These are phyloP conservation scores for Helicolenus hilgendorfi DNA, from an alignment of 2,797 vertebrate species.

Conservation along the genomic window DNA sequence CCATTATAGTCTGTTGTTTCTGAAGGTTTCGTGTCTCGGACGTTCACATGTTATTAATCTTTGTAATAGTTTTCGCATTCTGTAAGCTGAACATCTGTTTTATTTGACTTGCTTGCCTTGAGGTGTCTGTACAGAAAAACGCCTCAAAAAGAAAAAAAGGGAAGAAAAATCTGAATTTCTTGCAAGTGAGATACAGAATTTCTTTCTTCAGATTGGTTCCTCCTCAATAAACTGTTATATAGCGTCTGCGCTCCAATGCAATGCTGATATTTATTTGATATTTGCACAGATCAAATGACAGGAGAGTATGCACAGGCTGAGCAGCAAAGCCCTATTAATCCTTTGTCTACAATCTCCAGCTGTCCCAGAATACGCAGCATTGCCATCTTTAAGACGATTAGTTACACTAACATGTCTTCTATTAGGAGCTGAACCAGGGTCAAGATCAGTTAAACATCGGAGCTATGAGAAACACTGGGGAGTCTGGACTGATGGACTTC, in stretches of 20 bases:
- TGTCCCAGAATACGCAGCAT: background rate
- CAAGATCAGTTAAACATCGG: slow-evolving; percentile 27
- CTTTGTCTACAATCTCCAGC: slow-evolving; percentile 16
- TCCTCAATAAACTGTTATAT: background rate
- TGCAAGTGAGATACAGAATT: background rate
- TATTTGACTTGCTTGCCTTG: background rate
- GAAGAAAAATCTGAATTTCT: background rate
- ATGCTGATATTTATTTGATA: background rate
- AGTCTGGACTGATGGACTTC: background rate
- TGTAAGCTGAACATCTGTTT: slow-evolving; percentile 7
- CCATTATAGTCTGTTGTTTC: background rate
- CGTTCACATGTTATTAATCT: slow-evolving; percentile 29
- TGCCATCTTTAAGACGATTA: slow-evolving; percentile 29
- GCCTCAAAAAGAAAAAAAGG: background rate
- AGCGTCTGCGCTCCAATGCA: background rate
- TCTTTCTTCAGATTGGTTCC: slow-evolving; percentile 16
- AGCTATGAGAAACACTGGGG: background rate
- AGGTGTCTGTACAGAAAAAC: background rate
- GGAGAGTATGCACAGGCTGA: background rate
- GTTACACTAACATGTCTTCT: slow-evolving; percentile 7
- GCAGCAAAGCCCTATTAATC: background rate
- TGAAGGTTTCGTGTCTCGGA: background rate
- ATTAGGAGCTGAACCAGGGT: slow-evolving; percentile 6
- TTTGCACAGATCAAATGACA: background rate
- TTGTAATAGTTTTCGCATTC: slow-evolving; percentile 42